Conservation (phyloP, 2,797 vertebrate species). For the Falco naumanni region DNA sequence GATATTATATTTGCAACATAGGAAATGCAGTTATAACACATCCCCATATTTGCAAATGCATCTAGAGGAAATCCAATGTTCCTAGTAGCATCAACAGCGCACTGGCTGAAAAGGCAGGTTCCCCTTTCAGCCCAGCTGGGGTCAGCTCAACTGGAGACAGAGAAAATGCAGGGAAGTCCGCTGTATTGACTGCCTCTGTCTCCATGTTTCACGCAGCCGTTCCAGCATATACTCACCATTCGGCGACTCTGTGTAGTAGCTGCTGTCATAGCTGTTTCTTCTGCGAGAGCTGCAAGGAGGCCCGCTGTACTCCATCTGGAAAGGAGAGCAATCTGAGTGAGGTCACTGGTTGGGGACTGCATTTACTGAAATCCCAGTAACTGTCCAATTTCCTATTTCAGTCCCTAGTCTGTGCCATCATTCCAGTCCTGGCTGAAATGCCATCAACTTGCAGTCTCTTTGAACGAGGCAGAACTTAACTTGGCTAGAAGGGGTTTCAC, state of each 20-base stretch:
- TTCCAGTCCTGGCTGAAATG: not conserved
- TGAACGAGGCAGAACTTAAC: not conserved
- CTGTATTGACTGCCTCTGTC: not conserved
- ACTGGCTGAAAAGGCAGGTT: not conserved
- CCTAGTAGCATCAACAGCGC: not conserved
- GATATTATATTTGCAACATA: not conserved
- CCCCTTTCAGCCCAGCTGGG: not conserved
- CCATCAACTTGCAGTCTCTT: not conserved
- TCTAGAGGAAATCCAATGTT: not conserved
- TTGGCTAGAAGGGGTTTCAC: not conserved
- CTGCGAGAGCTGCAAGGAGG: constrained; percentile 81
- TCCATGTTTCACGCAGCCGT: fast-evolving
- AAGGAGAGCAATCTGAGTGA: constrained; percentile 37
- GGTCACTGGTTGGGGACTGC: not conserved
- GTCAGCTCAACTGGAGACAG: not conserved
- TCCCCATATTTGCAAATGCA: not conserved
- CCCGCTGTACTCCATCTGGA: constrained; percentile 89
- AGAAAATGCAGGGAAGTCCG: not conserved
- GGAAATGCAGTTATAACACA: not conserved
- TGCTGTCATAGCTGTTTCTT: constrained; percentile 83
- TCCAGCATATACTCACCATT: constrained; percentile 79
- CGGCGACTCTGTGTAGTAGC: constrained; percentile 83
- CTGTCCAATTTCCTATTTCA: not conserved
- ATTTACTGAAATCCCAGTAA: not conserved
- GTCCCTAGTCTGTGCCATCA: not conserved